Percentiles rank a stretch among this genome's conserved stretches.
Evolutionary conservation across 1,140 invertebrate genomes (phyloP).

Genomic region (Trigoniulus corallinus): DNA sequence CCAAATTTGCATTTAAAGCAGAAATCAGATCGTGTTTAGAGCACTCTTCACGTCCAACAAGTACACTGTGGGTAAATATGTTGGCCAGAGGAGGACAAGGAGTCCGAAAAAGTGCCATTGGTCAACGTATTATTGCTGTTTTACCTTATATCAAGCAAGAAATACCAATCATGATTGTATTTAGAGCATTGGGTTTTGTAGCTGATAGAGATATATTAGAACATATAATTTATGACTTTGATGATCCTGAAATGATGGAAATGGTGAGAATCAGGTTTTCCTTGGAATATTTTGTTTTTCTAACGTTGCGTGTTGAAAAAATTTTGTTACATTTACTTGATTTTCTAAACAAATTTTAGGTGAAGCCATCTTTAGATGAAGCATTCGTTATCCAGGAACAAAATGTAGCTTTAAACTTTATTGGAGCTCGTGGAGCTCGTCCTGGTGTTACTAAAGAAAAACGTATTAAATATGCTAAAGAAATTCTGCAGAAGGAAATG

Average conservation of each 20-base stretch:
- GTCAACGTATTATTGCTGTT: slow-evolving; percentile 93
- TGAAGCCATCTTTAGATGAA: slow-evolving; percentile 94
- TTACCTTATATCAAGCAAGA: slow-evolving; percentile 98
- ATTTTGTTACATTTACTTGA: background rate
- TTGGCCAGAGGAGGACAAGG: slow-evolving; percentile 85
- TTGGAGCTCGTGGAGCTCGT: slow-evolving; percentile 84
- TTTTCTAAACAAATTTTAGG: slow-evolving; percentile 18
- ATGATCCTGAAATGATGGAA: slow-evolving; percentile 99
- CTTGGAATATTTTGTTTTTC: background rate
- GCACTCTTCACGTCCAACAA: slow-evolving; percentile 80
- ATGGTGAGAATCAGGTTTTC: slow-evolving; percentile 46
- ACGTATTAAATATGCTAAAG: slow-evolving; percentile 94
- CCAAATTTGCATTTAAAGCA: slow-evolving; percentile 92
- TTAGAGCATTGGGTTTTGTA: slow-evolving; percentile 81
- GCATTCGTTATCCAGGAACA: slow-evolving; percentile 99
- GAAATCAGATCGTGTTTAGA: slow-evolving; percentile 93
- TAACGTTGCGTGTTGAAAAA: background rate
- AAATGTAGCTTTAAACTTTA: slow-evolving; percentile 95
- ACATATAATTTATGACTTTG: slow-evolving; percentile 98
- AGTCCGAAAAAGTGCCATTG: slow-evolving; percentile 92
- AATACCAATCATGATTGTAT: slow-evolving; percentile 99
- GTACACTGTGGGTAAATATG: slow-evolving; percentile 98
- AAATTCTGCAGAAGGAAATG: slow-evolving; percentile 99
- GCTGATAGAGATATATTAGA: slow-evolving; percentile 96
- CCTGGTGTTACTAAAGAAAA: slow-evolving; percentile 97